Conservation (phyloP, 1,140 invertebrate genomes). For the Colletes latitarsis region DNA sequence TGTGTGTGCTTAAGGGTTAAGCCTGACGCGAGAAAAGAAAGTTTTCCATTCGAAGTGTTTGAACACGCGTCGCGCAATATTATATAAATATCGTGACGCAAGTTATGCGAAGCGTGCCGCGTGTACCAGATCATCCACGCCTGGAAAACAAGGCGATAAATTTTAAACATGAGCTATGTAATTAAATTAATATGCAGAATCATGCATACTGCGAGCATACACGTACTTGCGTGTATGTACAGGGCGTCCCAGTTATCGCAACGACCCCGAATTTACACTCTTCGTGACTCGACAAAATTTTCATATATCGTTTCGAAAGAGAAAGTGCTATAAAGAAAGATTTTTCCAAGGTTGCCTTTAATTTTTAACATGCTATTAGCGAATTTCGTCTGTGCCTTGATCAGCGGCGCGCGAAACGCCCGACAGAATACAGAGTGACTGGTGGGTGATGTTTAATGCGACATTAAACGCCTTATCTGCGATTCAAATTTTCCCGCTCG, state of each 20-base stretch:
- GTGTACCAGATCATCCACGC: slow-evolving; percentile 23
- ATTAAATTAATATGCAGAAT: slow-evolving; percentile 41
- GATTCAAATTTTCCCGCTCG: slow-evolving; percentile 39
- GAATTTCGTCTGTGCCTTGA: too few species aligned
- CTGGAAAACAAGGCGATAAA: slow-evolving; percentile 35
- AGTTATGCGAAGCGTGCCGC: slow-evolving; percentile 24
- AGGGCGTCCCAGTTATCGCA: too few species aligned
- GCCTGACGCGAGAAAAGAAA: too few species aligned
- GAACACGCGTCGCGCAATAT: not conserved
- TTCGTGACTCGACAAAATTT: too few species aligned
- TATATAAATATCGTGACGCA: slow-evolving; percentile 7
- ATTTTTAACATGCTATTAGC: too few species aligned
- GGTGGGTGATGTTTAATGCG: not conserved
- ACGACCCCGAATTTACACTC: too few species aligned
- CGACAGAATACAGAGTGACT: slow-evolving; percentile 8
- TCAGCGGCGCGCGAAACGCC: not conserved
- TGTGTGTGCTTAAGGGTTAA: too few species aligned
- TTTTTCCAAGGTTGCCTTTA: too few species aligned
- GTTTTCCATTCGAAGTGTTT: not conserved
- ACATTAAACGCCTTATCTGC: slow-evolving; percentile 32
- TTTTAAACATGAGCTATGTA: slow-evolving; percentile 14
- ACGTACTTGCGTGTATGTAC: not conserved
- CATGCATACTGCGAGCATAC: slow-evolving; percentile 22
- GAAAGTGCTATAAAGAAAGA: too few species aligned
- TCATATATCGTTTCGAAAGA: too few species aligned